Base-by-base conservation (phyloP, 2,113 vertebrate genomes). In the Pseudolaguvia tuberculata region DNA sequence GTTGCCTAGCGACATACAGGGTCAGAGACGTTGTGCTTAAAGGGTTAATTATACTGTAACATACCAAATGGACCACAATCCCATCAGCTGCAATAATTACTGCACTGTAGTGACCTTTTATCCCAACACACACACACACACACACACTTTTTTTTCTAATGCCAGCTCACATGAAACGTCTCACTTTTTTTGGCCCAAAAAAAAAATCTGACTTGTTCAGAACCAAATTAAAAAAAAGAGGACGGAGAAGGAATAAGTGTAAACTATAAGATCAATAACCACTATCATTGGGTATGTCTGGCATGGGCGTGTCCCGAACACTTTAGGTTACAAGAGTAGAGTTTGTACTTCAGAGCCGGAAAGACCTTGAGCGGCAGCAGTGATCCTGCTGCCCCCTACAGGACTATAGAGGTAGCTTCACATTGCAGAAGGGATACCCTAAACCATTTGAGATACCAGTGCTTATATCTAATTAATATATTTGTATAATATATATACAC, bases 331-430 rank as follows among this genome's bases (percentile, higher is more conserved):
- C 3, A 18, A 52, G 51, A 70, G 65, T 55, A 73, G 70, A 47
- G n/a, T 50, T 53, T 59, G 55, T 53, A 75, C 55, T 78, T 59
- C 15, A 71, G 39, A 80, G 52, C 4, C n/a, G n/a, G n/a, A n/a
- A 25, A 75, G 35, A 67, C 67, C 67, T 78, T 15, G 9, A 70
- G 42, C n/a, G 3, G 52, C 27, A 45, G 69, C 55, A 76, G 66
- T 69, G 31, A 50, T 69, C 67, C 66, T 73, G 72, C 68, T 78
- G 74, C 78, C 56, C 78, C 79, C 73, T 79, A 58, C 81, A 80
- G 17, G 63, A 45, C 45, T 50, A 66, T 18, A 48, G 88, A 89
- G 88, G 88, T 88, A 86, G 86, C 74, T 89, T 87, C 86, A 86
- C 86, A 88, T 87, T 89, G 79, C 59, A 80, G 76, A 83, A 72